Evolutionary conservation across 1,140 invertebrate genomes (phyloP).

Genomic region (Lordiphosa collinella): DNA sequence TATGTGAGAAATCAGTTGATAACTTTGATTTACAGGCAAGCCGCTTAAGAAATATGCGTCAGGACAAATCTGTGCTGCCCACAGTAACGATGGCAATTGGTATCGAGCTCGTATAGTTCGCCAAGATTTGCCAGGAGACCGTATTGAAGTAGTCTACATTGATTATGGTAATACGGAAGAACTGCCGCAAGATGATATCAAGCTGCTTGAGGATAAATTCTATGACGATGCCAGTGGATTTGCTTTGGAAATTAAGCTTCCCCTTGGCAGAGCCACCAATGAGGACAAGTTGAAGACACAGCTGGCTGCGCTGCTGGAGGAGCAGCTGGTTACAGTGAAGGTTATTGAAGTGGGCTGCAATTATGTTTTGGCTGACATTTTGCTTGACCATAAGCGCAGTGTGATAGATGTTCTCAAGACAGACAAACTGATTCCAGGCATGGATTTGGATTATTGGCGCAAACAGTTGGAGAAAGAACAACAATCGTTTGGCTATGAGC

Average conservation of each 20-base stretch:
- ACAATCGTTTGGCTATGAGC: too few species aligned
- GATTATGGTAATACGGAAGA: constrained; percentile 89
- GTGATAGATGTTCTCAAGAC: constrained; percentile 49
- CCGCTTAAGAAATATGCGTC: constrained; percentile 38
- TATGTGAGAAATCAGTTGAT: not conserved
- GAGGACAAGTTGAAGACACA: constrained; percentile 41
- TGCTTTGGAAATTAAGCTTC: constrained; percentile 80
- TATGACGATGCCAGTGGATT: constrained; percentile 80
- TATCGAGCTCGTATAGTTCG: constrained; percentile 85
- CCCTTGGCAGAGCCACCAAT: constrained; percentile 42
- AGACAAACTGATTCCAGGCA: constrained; percentile 43
- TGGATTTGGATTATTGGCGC: constrained; percentile 63
- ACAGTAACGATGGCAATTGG: constrained; percentile 84
- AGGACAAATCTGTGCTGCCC: constrained; percentile 82
- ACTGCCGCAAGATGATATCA: constrained; percentile 80
- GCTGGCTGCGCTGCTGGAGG: constrained; percentile 39
- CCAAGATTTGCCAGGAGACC: constrained; percentile 69
- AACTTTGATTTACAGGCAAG: constrained; percentile 24
- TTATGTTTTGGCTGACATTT: constrained; percentile 61
- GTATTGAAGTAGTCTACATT: constrained; percentile 84
- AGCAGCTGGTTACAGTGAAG: constrained; percentile 61
- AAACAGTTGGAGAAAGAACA: constrained; percentile 73
- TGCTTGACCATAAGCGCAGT: constrained; percentile 33
- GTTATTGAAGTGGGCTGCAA: constrained; percentile 69
- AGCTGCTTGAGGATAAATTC: constrained; percentile 82